Conservation (phyloP, 2,797 vertebrate species). For the Lophius americanus region DNA sequence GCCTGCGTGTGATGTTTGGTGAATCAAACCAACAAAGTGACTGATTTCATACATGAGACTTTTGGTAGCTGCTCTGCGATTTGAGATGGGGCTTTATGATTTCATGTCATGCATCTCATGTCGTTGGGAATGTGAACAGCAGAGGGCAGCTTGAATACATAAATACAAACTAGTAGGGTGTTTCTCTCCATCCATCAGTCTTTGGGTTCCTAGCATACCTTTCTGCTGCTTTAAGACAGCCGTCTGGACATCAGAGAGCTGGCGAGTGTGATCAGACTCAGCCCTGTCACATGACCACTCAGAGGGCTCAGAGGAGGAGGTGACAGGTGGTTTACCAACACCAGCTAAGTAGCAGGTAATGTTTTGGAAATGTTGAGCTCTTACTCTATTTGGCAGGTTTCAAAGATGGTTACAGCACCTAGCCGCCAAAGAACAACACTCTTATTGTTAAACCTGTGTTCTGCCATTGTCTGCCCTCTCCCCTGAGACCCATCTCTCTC, state of each 20-base stretch:
- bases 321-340: conserved; percentile 73
- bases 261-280: conserved; percentile 69
- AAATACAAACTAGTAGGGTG: conserved; percentile 78
- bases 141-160: conserved; percentile 99
- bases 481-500: conserved; percentile 43
- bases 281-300: conserved; percentile 60
- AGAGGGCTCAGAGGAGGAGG: conserved; percentile 51
- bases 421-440: conserved; percentile 61
- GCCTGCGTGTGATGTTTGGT: background rate
- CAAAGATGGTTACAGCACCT: conserved; percentile 51
- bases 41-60: background rate
- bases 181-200: conserved; percentile 68
- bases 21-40: background rate
- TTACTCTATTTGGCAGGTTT: conserved; percentile 49
- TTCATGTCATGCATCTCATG: conserved; percentile 70
- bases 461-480: conserved; percentile 68
- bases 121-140: conserved; percentile 87
- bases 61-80: conserved; percentile 10
- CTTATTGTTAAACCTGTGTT: conserved; percentile 75
- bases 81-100: conserved; percentile 29
- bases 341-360: conserved; percentile 59
- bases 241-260: conserved; percentile 53
- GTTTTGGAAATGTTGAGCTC: conserved; percentile 57
- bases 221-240: conserved; percentile 63
- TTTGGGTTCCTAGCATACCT: conserved; percentile 48